phyloP scores from a whole-genome alignment of 1,140 invertebrate genomes.

The Gyrodactylus salaris region DNA sequence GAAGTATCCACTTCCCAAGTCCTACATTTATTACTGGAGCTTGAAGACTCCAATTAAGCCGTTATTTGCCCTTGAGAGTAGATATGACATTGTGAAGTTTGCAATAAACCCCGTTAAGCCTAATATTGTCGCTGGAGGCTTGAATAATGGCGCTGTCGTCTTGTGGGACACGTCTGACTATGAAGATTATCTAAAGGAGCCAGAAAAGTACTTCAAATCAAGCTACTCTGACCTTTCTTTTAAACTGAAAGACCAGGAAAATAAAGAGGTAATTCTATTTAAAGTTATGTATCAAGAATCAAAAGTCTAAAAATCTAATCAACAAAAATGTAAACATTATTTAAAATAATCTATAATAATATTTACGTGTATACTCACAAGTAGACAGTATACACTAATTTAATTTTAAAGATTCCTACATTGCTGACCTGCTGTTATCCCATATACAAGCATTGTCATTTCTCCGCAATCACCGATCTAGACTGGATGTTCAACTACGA shows the following conservation, averaged over 20 bases:
- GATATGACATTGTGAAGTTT: slow-evolving; percentile 21
- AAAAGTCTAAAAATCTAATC: too few species aligned
- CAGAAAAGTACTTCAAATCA: slow-evolving; percentile 13
- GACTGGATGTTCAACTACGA: neutral
- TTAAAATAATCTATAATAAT: too few species aligned
- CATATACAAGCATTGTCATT: neutral
- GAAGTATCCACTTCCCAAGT: slow-evolving; percentile 20
- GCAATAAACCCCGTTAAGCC: slow-evolving; percentile 20
- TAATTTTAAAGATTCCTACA: neutral
- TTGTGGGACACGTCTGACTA: slow-evolving; percentile 22
- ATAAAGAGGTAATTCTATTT: too few species aligned
- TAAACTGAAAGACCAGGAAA: slow-evolving; percentile 9
- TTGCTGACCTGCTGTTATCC: neutral
- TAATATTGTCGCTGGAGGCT: slow-evolving; percentile 22
- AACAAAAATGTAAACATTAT: too few species aligned
- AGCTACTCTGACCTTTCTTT: slow-evolving; percentile 3
- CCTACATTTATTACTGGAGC: slow-evolving; percentile 23
- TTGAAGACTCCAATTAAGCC: slow-evolving; percentile 23
- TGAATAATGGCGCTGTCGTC: slow-evolving; percentile 23
- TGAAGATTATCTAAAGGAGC: slow-evolving; percentile 16
- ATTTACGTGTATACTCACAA: too few species aligned
- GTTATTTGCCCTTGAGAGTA: slow-evolving; percentile 21
- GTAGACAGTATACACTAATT: too few species aligned
- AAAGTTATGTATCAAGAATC: too few species aligned
- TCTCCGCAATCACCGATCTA: neutral